Percentiles rank a stretch among this genome's conserved stretches.
Evolutionary conservation across 2,797 vertebrate species (phyloP).

Genomic region (Aeoliscus strigatus): DNA sequence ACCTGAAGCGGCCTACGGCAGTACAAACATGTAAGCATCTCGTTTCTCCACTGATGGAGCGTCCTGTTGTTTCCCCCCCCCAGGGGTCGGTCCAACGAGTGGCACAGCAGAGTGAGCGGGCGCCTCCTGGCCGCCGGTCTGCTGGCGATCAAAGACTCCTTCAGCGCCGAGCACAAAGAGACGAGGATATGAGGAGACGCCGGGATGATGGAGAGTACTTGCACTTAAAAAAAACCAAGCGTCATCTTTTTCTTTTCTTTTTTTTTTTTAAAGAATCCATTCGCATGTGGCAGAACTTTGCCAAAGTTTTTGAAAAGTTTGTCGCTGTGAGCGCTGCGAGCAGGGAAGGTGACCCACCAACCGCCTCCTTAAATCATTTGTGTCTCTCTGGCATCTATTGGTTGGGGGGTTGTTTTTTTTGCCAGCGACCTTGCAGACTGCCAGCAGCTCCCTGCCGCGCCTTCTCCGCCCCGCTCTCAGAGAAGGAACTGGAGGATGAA

Average conservation of each 20-base stretch:
- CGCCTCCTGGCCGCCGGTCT: slow-evolving; percentile 70
- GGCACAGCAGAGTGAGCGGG: slow-evolving; percentile 76
- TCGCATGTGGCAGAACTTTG: too few relatives aligned
- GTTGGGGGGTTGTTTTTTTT: too few relatives aligned
- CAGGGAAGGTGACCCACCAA: slow-evolving; percentile 3
- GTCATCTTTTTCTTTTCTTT: too few relatives aligned
- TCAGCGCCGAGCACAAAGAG: slow-evolving; percentile 53
- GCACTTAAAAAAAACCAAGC: neutral
- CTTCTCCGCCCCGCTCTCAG: too few relatives aligned
- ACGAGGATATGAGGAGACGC: slow-evolving; percentile 39
- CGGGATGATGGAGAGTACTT: neutral
- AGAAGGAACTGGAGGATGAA: too few relatives aligned
- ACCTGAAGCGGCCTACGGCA: too few relatives aligned
- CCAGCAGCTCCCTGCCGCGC: slow-evolving; percentile 30
- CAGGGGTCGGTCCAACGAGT: slow-evolving; percentile 77
- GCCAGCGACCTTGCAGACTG: slow-evolving; percentile 33
- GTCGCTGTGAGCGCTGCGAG: slow-evolving; percentile 1
- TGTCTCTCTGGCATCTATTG: too few relatives aligned
- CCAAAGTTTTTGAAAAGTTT: too few relatives aligned
- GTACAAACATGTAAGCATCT: too few relatives aligned
- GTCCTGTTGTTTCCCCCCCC: too few relatives aligned
- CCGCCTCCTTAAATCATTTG: slow-evolving; percentile 3
- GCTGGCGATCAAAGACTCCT: slow-evolving; percentile 65
- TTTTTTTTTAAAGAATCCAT: too few relatives aligned
- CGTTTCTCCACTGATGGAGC: too few relatives aligned